Conservation (phyloP, 2,797 vertebrate species). For the Catostomus latipinnis region DNA sequence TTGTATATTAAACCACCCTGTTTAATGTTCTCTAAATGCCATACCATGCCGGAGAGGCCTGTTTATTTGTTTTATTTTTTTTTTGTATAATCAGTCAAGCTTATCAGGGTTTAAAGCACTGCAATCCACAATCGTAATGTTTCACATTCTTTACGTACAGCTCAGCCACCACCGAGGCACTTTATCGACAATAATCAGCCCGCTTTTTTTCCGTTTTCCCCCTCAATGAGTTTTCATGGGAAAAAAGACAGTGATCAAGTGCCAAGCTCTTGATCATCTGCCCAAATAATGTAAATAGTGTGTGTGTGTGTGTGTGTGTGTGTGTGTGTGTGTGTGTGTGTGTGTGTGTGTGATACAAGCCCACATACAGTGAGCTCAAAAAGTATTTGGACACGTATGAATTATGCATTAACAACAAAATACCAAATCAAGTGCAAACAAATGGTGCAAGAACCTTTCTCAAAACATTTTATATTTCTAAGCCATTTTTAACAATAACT, state of each 20-base stretch:
- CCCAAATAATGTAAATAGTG: constrained; percentile 41
- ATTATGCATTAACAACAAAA: background rate
- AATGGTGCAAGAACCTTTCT: no score
- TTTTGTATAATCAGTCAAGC: constrained; percentile 68
- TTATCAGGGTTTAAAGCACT: constrained; percentile 73
- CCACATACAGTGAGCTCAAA: constrained; percentile 10
- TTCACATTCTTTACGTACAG: constrained; percentile 65
- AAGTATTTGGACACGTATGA: constrained; percentile 43
- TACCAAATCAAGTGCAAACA: no score
- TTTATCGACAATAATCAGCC: constrained; percentile 70
- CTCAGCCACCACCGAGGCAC: constrained; percentile 68
- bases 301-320: constrained; percentile 16
- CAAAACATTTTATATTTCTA: no score
- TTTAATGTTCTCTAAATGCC: constrained; percentile 60
- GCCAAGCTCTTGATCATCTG: constrained; percentile 63
- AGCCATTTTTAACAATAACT: no score
- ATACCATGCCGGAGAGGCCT: constrained; percentile 68
- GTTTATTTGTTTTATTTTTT: constrained; percentile 30
- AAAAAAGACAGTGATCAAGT: constrained; percentile 67
- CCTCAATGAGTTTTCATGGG: constrained; percentile 67
- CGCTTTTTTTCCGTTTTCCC: constrained; percentile 67
- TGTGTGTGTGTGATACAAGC: constrained; percentile 22
- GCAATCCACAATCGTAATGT: constrained; percentile 66
- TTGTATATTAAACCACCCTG: constrained; percentile 58
- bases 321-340: constrained; percentile 9